These are phyloP conservation scores for Pseudomyrmex concolor DNA, from an alignment of 1,140 invertebrate genomes.

Conservation along the genomic window DNA sequence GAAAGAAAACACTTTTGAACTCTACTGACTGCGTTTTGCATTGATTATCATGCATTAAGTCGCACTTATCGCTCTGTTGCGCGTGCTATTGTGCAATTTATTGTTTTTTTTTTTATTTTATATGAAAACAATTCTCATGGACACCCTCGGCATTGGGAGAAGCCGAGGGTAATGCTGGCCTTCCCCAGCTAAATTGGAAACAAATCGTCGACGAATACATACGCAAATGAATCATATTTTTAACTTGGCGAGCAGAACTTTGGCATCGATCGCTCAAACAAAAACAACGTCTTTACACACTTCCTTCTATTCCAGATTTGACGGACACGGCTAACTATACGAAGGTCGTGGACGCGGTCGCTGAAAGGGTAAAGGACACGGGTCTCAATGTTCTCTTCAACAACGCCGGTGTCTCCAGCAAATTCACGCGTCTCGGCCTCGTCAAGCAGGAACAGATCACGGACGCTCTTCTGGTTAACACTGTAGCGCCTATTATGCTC, in stretches of 20 bases:
- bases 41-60: no score
- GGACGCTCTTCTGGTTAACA: slow-evolving; percentile 90
- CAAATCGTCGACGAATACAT: not conserved
- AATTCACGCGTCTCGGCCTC: slow-evolving; percentile 89
- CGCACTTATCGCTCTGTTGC: no score
- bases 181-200: no score
- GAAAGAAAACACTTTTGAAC: no score
- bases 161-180: no score
- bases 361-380: slow-evolving; percentile 86
- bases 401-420: slow-evolving; percentile 92
- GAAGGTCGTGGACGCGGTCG: slow-evolving; percentile 86
- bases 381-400: slow-evolving; percentile 94
- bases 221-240: not conserved
- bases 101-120: no score
- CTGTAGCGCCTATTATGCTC: slow-evolving; percentile 92
- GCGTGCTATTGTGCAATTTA: no score
- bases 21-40: no score
- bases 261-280: not conserved
- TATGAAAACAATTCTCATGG: no score
- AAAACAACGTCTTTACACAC: not conserved
- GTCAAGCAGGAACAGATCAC: slow-evolving; percentile 90
- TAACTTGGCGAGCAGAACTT: not conserved
- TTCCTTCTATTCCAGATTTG: slow-evolving; percentile 87
- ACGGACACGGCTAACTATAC: slow-evolving; percentile 87
- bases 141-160: no score